Percentiles rank a stretch among this genome's conserved stretches.
phyloP scores from a whole-genome alignment of 2,113 vertebrate species.

The Patagioenas fasciata region DNA sequence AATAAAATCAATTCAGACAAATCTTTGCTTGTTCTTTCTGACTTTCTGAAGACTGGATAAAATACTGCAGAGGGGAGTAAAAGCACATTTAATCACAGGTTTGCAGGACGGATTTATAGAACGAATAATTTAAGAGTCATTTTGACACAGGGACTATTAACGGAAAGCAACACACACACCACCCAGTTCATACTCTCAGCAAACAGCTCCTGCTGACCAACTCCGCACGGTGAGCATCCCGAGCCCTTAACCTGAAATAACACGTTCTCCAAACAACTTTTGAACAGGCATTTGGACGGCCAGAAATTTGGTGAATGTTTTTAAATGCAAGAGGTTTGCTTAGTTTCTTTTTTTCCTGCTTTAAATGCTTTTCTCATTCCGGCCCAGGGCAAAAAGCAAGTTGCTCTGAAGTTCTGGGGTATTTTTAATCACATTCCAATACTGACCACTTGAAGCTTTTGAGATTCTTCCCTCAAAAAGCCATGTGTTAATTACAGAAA shows the following conservation, averaged over 20 bases:
- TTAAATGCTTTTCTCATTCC: background rate
- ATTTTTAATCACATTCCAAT: background rate
- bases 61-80: rapidly evolving
- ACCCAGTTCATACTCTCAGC: background rate
- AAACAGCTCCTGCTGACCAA: background rate
- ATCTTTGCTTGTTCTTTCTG: background rate
- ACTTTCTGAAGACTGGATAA: background rate
- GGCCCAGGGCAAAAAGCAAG: background rate
- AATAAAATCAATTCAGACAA: background rate
- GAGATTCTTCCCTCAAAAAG: background rate
- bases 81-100: background rate
- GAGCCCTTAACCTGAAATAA: background rate
- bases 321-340: too few species aligned
- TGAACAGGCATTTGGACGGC: background rate
- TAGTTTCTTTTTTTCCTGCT: background rate
- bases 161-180: background rate
- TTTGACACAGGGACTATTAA: background rate
- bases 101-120: background rate
- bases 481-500: background rate
- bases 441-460: too few species aligned
- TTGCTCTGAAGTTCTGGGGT: background rate
- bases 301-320: too few species aligned
- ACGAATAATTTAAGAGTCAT: background rate
- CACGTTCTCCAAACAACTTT: background rate
- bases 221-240: background rate